phyloP scores from a whole-genome alignment of 2,797 vertebrate species.

The Anomalospiza imberbis region DNA sequence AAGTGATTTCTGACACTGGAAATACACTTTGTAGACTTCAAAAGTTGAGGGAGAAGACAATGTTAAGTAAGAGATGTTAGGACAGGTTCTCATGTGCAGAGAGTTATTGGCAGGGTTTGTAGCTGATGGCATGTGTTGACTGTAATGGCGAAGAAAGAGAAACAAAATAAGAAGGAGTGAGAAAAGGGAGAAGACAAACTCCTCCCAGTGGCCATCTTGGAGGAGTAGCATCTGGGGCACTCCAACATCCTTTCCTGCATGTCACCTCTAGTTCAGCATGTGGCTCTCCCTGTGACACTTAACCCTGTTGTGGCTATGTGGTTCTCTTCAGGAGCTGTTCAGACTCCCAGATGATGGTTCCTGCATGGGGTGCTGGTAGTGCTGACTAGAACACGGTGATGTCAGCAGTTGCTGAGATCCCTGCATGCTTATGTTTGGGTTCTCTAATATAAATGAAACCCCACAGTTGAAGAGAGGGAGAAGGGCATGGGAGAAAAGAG shows the following conservation, averaged over 20 bases:
- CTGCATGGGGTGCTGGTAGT: not conserved
- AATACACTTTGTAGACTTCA: not conserved
- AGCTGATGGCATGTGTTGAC: not conserved
- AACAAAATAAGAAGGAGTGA: not conserved
- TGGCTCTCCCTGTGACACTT: not conserved
- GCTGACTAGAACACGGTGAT: not conserved
- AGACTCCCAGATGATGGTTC: not conserved
- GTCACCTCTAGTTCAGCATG: not conserved
- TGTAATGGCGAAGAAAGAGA: not conserved
- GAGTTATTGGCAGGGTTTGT: not conserved
- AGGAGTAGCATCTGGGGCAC: not conserved
- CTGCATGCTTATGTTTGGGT: not conserved
- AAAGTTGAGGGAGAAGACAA: not conserved
- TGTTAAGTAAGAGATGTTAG: not conserved
- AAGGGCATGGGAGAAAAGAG: rapidly evolving
- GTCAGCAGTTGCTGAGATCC: not conserved
- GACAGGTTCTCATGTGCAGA: not conserved
- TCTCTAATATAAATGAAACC: not conserved
- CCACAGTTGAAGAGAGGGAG: not conserved
- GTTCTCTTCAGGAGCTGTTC: not conserved
- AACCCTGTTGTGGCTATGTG: rapidly evolving
- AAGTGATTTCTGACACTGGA: not conserved
- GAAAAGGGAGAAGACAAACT: not conserved
- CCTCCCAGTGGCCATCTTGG: not conserved
- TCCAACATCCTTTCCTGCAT: not conserved